Base-by-base conservation (phyloP, 2,797 vertebrate genomes). In the Acridotheres tristis region DNA sequence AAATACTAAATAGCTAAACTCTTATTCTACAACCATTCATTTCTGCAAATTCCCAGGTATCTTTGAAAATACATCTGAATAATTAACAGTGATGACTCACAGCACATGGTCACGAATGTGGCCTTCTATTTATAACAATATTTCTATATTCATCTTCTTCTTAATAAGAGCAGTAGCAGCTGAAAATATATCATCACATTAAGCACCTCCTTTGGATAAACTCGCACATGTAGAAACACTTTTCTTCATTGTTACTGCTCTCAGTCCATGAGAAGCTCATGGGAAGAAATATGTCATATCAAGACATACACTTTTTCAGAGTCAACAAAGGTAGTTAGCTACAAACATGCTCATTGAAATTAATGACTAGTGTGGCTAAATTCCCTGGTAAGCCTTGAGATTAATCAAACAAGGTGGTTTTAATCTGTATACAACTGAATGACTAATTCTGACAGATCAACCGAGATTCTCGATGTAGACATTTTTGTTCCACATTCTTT, bases 1-100 rank as follows among this genome's bases (percentile, higher is more conserved):
- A 69, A 48, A 32, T 48, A 38, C 47, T 79, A 69, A 83, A 71
- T 65, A 68, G 14, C 36, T 76, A 47, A 45, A 42, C 32, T 67
- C 4, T 61, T 71, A 38, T 43, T 73, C 40, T 73, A 47, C 45
- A 88, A n/a, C 51, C 1, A 7, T 43, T 94, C 32, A 9, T 59
- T 84, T 90, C 63, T 90, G 62, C 5, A 3, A 74, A 71, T 61
- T 45, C 34, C 51, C 59, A 84, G 88, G 92, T 91, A 59, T 78
- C 80, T 89, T 83, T 94, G 76, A 82, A 80, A 92, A 90, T 66
- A 36, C 48, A 57, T 91, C 54, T 94, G 90, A 95, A 90, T 91
- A 97, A 94, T 94, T 95, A 93, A 84, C 77, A 81, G 29, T 2
- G 25, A 78, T 93, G 96, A 95, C 78, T 96, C 84, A 91, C 38